Percentiles rank a stretch among this genome's conserved stretches.
Evolutionary conservation across 2,113 vertebrate species (phyloP).

Genomic region (Burhinus oedicnemus): DNA sequence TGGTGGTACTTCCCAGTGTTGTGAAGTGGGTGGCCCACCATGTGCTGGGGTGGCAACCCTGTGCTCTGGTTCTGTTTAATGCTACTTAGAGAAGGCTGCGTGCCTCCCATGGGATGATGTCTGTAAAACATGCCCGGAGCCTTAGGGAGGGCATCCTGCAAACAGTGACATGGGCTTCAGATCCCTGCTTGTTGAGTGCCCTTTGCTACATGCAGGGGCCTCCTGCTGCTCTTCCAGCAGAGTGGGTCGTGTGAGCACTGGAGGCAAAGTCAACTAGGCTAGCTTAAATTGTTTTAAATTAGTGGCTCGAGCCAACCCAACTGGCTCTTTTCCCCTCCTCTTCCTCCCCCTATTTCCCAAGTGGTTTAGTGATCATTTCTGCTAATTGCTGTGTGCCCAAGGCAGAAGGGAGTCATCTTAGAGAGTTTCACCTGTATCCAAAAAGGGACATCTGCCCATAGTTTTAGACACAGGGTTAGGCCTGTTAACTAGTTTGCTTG

Average conservation of each 20-base stretch:
- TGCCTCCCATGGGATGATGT: neutral
- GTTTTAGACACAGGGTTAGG: neutral
- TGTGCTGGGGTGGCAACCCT: neutral
- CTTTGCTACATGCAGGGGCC: accelerated
- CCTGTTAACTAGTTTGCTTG: neutral
- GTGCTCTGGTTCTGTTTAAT: neutral
- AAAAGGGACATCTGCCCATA: neutral
- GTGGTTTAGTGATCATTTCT: conserved; percentile 10
- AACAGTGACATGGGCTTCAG: neutral
- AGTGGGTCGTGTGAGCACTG: neutral
- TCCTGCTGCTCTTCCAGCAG: neutral
- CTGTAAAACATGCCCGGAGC: neutral
- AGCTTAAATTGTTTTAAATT: neutral
- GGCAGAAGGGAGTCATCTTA: neutral
- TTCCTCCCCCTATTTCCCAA: neutral
- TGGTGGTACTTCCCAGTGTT: neutral
- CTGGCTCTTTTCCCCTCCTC: neutral
- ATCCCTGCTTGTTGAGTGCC: neutral
- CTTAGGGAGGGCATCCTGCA: neutral
- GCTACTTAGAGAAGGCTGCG: neutral
- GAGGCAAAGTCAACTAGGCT: neutral
- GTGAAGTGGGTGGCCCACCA: neutral
- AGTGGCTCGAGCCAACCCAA: neutral
- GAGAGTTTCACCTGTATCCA: neutral
- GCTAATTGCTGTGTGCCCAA: conserved; percentile 12